Base-by-base conservation (phyloP, 2,113 vertebrate genomes). In the Tiliqua scincoides region DNA sequence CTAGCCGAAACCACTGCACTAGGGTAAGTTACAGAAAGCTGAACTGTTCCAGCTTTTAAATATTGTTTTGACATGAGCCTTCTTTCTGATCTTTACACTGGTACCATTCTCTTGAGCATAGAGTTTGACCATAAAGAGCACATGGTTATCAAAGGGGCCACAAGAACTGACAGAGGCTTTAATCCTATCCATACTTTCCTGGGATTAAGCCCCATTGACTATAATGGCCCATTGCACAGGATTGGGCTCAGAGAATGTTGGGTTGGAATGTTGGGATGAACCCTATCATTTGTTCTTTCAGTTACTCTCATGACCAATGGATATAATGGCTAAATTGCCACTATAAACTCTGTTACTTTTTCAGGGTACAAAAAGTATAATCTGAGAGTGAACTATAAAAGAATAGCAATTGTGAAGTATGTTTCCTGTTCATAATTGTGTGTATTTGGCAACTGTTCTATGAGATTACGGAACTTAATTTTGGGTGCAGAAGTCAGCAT, bases 291-390 rank as follows among this genome's bases (percentile, higher is more conserved):
- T 89, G 43, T 65, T 80, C 0, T 0, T 32, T 89, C 72, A 57
- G 61, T 48, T 27, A 70, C 0, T 25, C 6, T 1, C 15, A 52
- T 20, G 68, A 30, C 61, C 87, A 77, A 76, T 80, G 83, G 18
- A 40, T 17, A 30, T 85, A 83, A 27, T 30, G 27, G 0, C 68
- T 12, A 14, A 63, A 62, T 32, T 76, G 78, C 35, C 63, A 57
- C 81, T 57, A 76, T 57, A 17, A n/a, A 76, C n/a, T 52, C 25
- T 52, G 43, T 54, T 76, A 30, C 18, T 77, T 89, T 85, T 20
- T 87, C 48, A 59, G 23, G 82, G 76, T 83, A 83, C 62, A 89
- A 48, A 89, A 91, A 37, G 14, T 3, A 62, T 9, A 2, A 71
- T 71, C 18, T 71, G 59, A 79, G n/a, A 79, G 20, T 25, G 10